A percentile compares a stretch with the other conserved stretches of the same genome.
phyloP scores from a whole-genome alignment of 2,888 invertebrate genomes.

The Tineola bisselliella region DNA sequence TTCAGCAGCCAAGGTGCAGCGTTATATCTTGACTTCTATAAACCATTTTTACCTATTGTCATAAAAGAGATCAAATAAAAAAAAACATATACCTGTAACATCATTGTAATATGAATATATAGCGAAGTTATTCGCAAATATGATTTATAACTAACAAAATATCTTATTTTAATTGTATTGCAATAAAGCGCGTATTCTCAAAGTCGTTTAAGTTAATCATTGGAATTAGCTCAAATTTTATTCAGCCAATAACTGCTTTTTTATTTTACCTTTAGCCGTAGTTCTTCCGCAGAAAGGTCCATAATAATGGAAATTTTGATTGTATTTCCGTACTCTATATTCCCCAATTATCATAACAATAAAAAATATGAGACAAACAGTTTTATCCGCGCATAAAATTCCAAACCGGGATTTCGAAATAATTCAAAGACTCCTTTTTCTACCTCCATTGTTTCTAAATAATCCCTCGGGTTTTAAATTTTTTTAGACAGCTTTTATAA shows the following conservation, averaged over 20 bases:
- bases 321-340: conserved; percentile 1
- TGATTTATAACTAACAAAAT: too few species aligned
- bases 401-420: background rate
- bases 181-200: too few species aligned
- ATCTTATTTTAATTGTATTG: too few species aligned
- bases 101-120: too few species aligned
- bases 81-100: too few species aligned
- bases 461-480: background rate
- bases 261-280: background rate
- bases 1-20: too few species aligned
- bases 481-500: background rate
- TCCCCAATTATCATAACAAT: background rate
- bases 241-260: background rate
- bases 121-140: too few species aligned
- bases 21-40: too few species aligned
- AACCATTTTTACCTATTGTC: too few species aligned
- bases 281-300: background rate
- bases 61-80: too few species aligned
- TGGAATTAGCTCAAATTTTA: background rate
- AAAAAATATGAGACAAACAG: background rate
- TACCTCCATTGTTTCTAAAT: conserved; percentile 8
- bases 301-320: background rate
- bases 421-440: conserved; percentile 9
- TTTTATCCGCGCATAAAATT: conserved; percentile 6
- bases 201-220: too few species aligned